Percentiles rank a stretch among this genome's conserved stretches.
Evolutionary conservation across 23 tunicate genomes (phyloP).

Genomic region (Halocynthia roretzi): DNA sequence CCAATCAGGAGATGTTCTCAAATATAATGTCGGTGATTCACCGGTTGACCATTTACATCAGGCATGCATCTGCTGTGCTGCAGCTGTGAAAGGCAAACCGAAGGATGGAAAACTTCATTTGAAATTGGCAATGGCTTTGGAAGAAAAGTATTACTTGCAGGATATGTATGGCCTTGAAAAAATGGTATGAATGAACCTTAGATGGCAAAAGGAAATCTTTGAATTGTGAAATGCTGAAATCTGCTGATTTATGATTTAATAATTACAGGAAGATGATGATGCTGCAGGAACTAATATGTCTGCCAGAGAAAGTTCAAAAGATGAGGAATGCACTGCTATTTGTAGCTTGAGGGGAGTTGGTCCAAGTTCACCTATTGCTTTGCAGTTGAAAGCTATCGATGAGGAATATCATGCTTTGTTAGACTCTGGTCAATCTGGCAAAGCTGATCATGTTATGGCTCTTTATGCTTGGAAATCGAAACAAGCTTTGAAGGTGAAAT

Average conservation of each 20-base stretch:
- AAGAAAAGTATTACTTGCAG: slow-evolving; percentile 58
- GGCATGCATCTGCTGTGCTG: slow-evolving; percentile 44
- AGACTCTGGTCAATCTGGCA: slow-evolving; percentile 53
- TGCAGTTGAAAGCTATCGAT: slow-evolving; percentile 88
- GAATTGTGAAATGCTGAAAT: neutral
- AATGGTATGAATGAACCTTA: slow-evolving; percentile 10
- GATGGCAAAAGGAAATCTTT: neutral
- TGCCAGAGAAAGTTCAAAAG: slow-evolving; percentile 70
- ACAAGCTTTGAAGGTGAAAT: slow-evolving; percentile 49
- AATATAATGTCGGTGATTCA: slow-evolving; percentile 47
- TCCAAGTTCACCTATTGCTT: slow-evolving; percentile 66
- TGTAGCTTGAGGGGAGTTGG: slow-evolving; percentile 67
- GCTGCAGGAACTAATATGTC: slow-evolving; percentile 60
- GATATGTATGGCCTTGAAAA: slow-evolving; percentile 64
- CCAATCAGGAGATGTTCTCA: slow-evolving; percentile 42
- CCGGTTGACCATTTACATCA: slow-evolving; percentile 70
- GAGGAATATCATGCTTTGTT: slow-evolving; percentile 62
- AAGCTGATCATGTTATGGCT: slow-evolving; percentile 83
- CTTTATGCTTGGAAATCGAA: slow-evolving; percentile 87
- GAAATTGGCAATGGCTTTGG: slow-evolving; percentile 57
- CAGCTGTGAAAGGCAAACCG: slow-evolving; percentile 48
- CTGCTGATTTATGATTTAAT: neutral
- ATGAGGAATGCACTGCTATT: slow-evolving; percentile 85
- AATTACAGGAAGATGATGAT: slow-evolving; percentile 34
- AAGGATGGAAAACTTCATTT: slow-evolving; percentile 56